Conservation (phyloP, 2,888 invertebrate species). For the Sclerodermus sp. region DNA sequence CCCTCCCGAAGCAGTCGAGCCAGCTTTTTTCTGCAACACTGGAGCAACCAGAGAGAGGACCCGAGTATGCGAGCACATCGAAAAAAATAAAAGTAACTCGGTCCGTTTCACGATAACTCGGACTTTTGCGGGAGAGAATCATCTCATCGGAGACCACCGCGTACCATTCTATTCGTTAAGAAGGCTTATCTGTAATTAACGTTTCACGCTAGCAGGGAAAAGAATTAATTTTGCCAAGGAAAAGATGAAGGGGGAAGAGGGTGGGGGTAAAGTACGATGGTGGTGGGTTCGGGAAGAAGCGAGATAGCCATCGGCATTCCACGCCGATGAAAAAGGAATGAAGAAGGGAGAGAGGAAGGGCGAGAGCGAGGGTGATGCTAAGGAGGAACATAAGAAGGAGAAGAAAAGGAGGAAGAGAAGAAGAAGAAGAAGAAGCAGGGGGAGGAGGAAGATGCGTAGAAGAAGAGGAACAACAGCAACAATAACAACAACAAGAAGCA, state of each 20-base stretch:
- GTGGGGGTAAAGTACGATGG: not conserved
- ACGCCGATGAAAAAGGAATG: slow-evolving; percentile 6
- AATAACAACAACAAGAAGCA: slow-evolving; percentile 19
- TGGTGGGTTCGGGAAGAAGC: not conserved
- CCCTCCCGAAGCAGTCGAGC: no score
- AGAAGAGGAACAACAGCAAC: no score
- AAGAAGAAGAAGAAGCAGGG: no score
- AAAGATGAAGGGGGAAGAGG: no score
- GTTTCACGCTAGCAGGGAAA: slow-evolving; percentile 2
- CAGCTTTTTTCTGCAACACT: slow-evolving; percentile 22
- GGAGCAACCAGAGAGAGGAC: slow-evolving; percentile 31
- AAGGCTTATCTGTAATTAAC: no score
- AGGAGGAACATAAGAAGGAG: slow-evolving; percentile 11
- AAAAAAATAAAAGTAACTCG: slow-evolving; percentile 27
- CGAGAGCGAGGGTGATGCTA: slow-evolving; percentile 17
- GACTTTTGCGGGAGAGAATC: no score
- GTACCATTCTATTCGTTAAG: no score
- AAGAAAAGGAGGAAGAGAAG: slow-evolving; percentile 18
- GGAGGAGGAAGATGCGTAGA: no score
- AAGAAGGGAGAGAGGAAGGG: slow-evolving; percentile 8
- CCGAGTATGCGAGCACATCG: slow-evolving; percentile 21
- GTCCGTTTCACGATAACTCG: no score
- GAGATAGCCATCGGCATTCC: slow-evolving; percentile 30
- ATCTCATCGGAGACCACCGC: no score
- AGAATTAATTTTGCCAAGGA: no score